Conservation (phyloP, 2,888 invertebrate genomes). For the Daptonema setosum region DNA sequence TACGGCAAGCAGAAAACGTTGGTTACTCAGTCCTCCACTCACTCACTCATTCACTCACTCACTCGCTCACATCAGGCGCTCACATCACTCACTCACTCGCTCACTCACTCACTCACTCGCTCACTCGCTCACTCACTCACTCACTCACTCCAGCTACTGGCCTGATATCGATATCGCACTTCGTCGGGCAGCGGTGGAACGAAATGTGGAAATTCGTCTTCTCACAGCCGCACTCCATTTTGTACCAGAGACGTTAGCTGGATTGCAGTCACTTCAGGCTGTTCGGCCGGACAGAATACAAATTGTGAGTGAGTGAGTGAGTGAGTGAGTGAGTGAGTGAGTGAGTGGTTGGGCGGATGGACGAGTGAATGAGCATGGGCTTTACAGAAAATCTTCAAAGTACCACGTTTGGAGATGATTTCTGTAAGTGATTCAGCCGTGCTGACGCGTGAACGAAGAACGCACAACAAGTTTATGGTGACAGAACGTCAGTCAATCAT, state of each 20-base stretch:
- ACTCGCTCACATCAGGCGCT: conserved; percentile 41
- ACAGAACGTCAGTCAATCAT: conserved; percentile 75
- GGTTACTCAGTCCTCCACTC: too few species aligned
- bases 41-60: too few species aligned
- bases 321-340: too few species aligned
- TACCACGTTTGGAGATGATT: conserved; percentile 47
- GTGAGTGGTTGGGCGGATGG: too few species aligned
- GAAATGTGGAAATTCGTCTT: conserved; percentile 51
- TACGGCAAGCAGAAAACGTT: conserved; percentile 45
- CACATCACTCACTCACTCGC: not conserved
- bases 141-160: conserved; percentile 48
- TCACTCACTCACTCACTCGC: too few species aligned
- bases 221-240: conserved; percentile 69
- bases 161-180: conserved; percentile 72
- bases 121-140: too few species aligned
- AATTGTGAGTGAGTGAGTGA: too few species aligned
- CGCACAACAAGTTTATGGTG: conserved; percentile 96
- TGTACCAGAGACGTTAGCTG: conserved; percentile 49
- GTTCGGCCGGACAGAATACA: too few species aligned
- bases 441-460: conserved; percentile 71
- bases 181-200: conserved; percentile 56
- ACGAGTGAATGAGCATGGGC: too few species aligned
- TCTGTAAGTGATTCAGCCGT: conserved; percentile 36
- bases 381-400: conserved; percentile 61
- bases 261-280: conserved; percentile 36